Percentiles rank a stretch among this genome's conserved stretches.
phyloP scores from a whole-genome alignment of 2,797 vertebrate species.

The Neostethus bicornis region DNA sequence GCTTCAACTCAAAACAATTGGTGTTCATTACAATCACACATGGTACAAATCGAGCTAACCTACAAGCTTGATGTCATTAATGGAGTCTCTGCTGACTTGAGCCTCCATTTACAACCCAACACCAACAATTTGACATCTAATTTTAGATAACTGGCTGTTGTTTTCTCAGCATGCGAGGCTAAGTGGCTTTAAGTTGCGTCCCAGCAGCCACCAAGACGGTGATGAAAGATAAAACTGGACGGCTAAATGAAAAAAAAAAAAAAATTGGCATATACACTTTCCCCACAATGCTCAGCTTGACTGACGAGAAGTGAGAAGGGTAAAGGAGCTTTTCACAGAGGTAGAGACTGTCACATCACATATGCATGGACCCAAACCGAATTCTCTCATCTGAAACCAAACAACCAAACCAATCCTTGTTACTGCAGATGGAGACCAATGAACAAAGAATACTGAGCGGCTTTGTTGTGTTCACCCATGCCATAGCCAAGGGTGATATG shows the following conservation, averaged over 20 bases:
- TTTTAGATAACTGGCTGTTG: constrained; percentile 2
- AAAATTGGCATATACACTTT: constrained; percentile 24
- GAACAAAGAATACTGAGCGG: constrained; percentile 41
- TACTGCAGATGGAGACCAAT: constrained; percentile 37
- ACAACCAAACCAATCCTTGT: constrained; percentile 36
- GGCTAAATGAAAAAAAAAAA: constrained; percentile 26
- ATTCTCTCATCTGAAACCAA: constrained; percentile 35
- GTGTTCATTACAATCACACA: not conserved
- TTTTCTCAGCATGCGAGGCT: constrained; percentile 31
- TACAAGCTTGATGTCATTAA: constrained; percentile 6
- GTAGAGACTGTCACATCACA: constrained; percentile 44
- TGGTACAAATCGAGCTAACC: constrained; percentile 2
- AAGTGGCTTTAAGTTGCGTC: constrained; percentile 14
- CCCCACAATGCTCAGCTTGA: constrained; percentile 35
- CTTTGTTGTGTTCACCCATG: constrained; percentile 44
- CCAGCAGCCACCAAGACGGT: constrained; percentile 19
- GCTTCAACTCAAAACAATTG: not conserved
- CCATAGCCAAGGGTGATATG: constrained; percentile 35
- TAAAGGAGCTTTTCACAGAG: constrained; percentile 13
- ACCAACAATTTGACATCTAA: constrained; percentile 12
- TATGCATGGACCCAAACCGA: constrained; percentile 34
- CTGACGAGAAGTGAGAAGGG: constrained; percentile 9
- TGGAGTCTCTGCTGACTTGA: constrained; percentile 3
- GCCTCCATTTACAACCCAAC: constrained; percentile 5
- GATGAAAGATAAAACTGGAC: constrained; percentile 28